Conservation (phyloP, 2,888 invertebrate genomes). For the Leucophenga maculata region DNA sequence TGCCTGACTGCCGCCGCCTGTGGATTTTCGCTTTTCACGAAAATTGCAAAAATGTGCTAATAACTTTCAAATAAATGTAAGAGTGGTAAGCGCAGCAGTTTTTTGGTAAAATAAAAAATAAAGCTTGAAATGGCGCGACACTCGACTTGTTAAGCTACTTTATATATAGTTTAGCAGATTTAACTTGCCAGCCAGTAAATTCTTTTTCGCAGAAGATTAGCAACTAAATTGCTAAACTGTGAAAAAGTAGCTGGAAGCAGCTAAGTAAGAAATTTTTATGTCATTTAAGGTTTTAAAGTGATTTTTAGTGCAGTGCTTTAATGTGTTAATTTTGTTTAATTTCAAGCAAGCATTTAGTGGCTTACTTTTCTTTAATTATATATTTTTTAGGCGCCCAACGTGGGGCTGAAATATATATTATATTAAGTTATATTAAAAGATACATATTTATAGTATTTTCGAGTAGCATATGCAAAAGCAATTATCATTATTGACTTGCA, state of each 20-base stretch:
- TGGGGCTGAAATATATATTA: too few relatives aligned
- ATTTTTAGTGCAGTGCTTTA: conserved; percentile 28
- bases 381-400: too few relatives aligned
- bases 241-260: too few relatives aligned
- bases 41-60: conserved; percentile 47
- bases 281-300: conserved; percentile 31
- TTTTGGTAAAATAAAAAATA: conserved; percentile 2
- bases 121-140: conserved; percentile 40
- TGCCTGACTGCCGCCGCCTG: too few relatives aligned
- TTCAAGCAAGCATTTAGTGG: too few relatives aligned
- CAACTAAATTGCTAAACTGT: too few relatives aligned
- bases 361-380: too few relatives aligned
- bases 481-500: conserved; percentile 47
- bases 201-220: not conserved
- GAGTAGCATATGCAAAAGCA: conserved; percentile 50
- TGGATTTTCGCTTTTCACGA: conserved; percentile 19
- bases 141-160: conserved; percentile 4
- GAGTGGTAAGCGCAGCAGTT: too few relatives aligned
- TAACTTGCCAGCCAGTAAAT: conserved; percentile 11
- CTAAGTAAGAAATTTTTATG: too few relatives aligned
- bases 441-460: conserved; percentile 40
- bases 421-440: conserved; percentile 45
- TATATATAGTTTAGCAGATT: not conserved
- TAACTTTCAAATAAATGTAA: conserved; percentile 50
- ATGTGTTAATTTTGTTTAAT: too few relatives aligned